Evolutionary conservation across 1,140 invertebrate species (phyloP), one percentile per base, ranked within the genome.

Genomic region (Zeugodacus cucurbitae): DNA sequence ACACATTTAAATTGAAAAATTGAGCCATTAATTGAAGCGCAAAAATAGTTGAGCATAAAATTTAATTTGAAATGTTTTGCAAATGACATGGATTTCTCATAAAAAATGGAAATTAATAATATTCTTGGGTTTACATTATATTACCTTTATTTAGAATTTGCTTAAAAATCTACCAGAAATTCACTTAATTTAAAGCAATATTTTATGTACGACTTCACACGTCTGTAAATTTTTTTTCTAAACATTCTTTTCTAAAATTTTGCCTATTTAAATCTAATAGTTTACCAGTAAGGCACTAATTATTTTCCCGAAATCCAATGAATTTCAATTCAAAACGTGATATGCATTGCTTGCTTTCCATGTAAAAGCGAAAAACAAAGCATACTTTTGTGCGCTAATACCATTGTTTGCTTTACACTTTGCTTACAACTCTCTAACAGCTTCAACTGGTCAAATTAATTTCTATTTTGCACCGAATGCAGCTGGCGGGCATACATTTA

Each of bases 51-150:
- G 17, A 70, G 3, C 29, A 82, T 48, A 48, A 2, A 26, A 82
- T 54, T 37, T 82, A 10, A 29, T 82, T 48, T 82, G 74, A 82
- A 82, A 48, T 82, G 74, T 29, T 82, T 82, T 82, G 74, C 41
- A 54, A 82, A 82, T 82, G 37, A 10, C 22, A 7, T 17, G 8
- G n/a, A 29, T 20, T 37, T 34, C 17, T 0, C 2, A 32, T 20
- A 54, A 54, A 54, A 48, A 11, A 29, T 34, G 8, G n/a, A 62
- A 62, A 62, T 22, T 62, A 62, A 5, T 62, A 54, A 54, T 54
- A 7, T 54, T 54, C 14, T 54, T 54, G 48, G 6, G 14, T 54
- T 54, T 54, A 7, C 22, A 11, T 62, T 22, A 62, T 10, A 54
- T 54, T 54, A n/a, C n/a, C n/a, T n/a, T n/a, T n/a, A n/a, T n/a